Evolutionary conservation across 2,797 vertebrate genomes (phyloP).

Genomic region (Anomalospiza imberbis): DNA sequence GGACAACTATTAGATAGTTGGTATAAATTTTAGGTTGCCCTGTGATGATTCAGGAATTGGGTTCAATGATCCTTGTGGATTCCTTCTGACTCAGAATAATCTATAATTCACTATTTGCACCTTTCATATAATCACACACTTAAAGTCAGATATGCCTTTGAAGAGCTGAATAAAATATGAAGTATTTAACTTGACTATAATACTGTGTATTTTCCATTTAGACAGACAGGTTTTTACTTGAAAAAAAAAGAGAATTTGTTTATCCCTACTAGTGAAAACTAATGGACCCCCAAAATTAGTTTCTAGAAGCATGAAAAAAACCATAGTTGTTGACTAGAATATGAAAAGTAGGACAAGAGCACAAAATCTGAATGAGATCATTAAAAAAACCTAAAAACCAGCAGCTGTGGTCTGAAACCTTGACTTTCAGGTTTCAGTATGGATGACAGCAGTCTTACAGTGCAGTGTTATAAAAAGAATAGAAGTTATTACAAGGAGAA

Average conservation of each 20-base stretch:
- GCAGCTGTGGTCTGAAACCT: background rate
- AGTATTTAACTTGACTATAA: background rate
- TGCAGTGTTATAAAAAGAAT: background rate
- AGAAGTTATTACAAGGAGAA: background rate
- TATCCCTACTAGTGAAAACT: background rate
- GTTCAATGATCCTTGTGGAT: background rate
- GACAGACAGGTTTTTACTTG: background rate
- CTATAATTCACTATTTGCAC: background rate
- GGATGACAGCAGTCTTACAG: background rate
- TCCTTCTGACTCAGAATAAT: background rate
- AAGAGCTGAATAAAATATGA: background rate
- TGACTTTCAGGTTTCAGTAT: background rate
- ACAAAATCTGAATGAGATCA: background rate
- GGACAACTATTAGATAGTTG: background rate
- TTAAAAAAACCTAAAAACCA: background rate
- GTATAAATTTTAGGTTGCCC: background rate
- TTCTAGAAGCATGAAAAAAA: background rate
- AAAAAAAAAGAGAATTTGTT: background rate
- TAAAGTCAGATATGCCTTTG: background rate
- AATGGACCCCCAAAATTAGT: background rate
- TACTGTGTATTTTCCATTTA: background rate
- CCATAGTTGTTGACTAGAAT: background rate
- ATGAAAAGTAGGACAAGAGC: background rate
- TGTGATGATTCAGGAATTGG: background rate
- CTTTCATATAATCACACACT: background rate